Conservation (phyloP, 2,797 vertebrate species). For the Tympanoctomys barrerae region DNA sequence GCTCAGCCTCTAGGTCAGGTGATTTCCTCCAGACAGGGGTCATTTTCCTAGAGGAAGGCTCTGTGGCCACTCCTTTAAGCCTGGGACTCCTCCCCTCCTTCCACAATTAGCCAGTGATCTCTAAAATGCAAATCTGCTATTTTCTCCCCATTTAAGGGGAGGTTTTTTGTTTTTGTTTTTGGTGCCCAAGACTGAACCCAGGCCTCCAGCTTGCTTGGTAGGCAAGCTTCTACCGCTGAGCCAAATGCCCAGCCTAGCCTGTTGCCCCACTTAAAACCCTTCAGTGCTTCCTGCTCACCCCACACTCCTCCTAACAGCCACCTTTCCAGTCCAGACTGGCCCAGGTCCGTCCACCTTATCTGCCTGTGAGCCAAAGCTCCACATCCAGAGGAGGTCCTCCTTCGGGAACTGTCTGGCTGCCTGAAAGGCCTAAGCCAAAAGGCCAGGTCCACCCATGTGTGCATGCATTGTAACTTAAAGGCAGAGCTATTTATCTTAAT, state of each 20-base stretch:
- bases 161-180: too few relatives aligned
- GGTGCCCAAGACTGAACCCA: too few relatives aligned
- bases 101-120: neutral
- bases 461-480: neutral
- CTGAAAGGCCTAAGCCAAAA: neutral
- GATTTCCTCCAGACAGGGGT: neutral
- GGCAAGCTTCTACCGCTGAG: too few relatives aligned
- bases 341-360: neutral
- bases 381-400: neutral
- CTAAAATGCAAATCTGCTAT: neutral
- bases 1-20: neutral
- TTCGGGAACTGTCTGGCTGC: accelerated
- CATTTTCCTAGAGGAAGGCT: neutral
- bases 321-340: neutral
- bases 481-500: neutral
- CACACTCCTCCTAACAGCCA: neutral
- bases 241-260: too few relatives aligned
- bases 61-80: neutral
- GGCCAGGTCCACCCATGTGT: neutral
- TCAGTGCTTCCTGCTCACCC: neutral
- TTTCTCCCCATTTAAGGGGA: neutral
- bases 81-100: neutral
- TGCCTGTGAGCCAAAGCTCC: neutral
- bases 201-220: too few relatives aligned
- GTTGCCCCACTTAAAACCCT: neutral